Evolutionary conservation across 2,888 invertebrate species (phyloP).

Genomic region (Lingula anatina): DNA sequence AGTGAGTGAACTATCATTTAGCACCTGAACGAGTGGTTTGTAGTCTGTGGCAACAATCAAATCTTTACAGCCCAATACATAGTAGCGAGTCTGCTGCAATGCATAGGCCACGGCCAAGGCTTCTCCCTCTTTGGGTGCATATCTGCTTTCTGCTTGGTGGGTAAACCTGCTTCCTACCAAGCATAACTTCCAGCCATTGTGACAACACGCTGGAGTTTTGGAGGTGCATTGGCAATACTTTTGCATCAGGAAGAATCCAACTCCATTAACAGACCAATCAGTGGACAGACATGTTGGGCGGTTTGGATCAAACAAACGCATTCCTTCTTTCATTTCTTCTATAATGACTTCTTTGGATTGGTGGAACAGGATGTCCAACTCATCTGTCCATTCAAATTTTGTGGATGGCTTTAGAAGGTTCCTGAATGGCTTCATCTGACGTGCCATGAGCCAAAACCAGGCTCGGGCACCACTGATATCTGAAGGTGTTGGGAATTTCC

Average conservation of each 20-base stretch:
- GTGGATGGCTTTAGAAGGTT: constrained; percentile 17
- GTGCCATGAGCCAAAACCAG: constrained; percentile 18
- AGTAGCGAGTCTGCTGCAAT: too few relatives aligned
- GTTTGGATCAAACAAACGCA: constrained; percentile 13
- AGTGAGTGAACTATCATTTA: constrained; percentile 12
- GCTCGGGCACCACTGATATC: constrained; percentile 16
- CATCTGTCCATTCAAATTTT: constrained; percentile 12
- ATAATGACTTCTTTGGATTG: constrained; percentile 12
- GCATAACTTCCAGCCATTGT: constrained; percentile 13
- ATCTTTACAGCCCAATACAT: constrained; percentile 11
- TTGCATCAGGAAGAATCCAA: constrained; percentile 17
- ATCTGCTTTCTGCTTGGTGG: constrained; percentile 10
- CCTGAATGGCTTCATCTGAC: constrained; percentile 18
- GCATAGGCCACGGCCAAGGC: too few relatives aligned
- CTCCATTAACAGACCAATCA: constrained; percentile 16
- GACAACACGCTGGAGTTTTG: constrained; percentile 13
- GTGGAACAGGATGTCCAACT: constrained; percentile 6
- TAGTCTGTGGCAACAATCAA: constrained; percentile 12
- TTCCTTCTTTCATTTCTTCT: constrained; percentile 14
- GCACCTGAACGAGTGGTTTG: constrained; percentile 13
- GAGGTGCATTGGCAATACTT: constrained; percentile 13
- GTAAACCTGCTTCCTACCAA: constrained; percentile 19
- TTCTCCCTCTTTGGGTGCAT: constrained; percentile 15
- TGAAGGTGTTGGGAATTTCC: constrained; percentile 14
- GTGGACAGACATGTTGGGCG: constrained; percentile 14